Evolutionary conservation across 2,888 invertebrate genomes (phyloP).

Genomic region (Teleogryllus oceanicus): DNA sequence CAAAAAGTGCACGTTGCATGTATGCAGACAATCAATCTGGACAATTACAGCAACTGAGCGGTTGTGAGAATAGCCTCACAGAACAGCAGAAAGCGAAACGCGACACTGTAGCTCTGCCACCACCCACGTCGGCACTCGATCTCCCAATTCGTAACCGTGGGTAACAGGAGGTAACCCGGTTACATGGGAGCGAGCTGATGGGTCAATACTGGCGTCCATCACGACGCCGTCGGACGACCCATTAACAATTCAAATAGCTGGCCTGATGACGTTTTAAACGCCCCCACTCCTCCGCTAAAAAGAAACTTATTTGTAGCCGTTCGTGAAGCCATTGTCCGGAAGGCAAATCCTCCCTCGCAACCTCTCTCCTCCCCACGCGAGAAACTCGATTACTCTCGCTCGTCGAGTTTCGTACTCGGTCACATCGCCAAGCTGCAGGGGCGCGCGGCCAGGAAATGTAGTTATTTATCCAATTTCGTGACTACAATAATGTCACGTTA

Average conservation of each 20-base stretch:
- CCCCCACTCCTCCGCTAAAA: neutral
- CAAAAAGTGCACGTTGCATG: no score
- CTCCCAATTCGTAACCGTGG: neutral
- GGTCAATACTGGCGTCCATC: neutral
- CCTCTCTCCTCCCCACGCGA: neutral
- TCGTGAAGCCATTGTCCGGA: neutral
- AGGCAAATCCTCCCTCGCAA: neutral
- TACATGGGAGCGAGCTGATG: neutral
- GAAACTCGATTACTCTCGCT: neutral
- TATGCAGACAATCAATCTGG: no score
- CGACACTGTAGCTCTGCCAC: no score
- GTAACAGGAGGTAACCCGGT: neutral
- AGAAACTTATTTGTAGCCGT: neutral
- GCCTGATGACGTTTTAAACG: neutral
- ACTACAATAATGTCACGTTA: slow-evolving; percentile 9
- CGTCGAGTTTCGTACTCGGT: neutral
- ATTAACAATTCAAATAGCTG: slow-evolving; percentile 8
- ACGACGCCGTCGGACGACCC: neutral
- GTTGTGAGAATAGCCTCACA: no score
- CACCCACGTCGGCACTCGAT: no score
- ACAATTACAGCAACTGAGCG: no score
- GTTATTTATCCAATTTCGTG: slow-evolving; percentile 11
- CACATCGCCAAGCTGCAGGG: neutral
- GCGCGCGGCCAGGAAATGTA: slow-evolving; percentile 5
- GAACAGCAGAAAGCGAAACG: no score